These are phyloP conservation scores for Sisyra nigra DNA, from an alignment of 2,888 invertebrate genomes.

Conservation along the genomic window DNA sequence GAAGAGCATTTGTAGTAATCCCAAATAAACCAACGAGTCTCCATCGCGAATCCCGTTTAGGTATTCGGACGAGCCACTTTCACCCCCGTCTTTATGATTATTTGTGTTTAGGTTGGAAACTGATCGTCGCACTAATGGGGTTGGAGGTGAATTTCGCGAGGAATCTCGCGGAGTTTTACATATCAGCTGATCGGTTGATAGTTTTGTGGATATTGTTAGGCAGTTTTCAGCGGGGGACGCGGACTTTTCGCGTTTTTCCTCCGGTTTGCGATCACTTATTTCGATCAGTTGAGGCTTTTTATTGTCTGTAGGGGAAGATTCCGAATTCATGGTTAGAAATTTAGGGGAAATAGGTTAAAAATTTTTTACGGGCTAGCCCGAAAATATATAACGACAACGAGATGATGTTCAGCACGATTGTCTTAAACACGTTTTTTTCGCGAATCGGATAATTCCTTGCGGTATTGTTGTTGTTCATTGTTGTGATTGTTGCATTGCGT, in stretches of 20 bases:
- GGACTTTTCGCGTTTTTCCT: not conserved
- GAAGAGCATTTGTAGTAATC: constrained; percentile 42
- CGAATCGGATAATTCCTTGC: too few relatives aligned
- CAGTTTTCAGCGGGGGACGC: constrained; percentile 2
- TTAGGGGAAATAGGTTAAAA: not conserved
- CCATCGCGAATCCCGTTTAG: constrained; percentile 23
- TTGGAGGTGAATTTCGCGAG: constrained; percentile 18
- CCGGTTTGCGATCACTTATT: not conserved
- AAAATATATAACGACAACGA: constrained; percentile 1
- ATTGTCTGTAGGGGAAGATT: not conserved
- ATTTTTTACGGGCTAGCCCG: not conserved
- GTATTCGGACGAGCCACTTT: constrained; percentile 6
- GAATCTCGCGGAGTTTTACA: constrained; percentile 32
- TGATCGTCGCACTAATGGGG: constrained; percentile 12
- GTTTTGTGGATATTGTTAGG: constrained; percentile 20
- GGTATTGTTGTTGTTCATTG: too few relatives aligned
- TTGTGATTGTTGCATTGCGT: too few relatives aligned
- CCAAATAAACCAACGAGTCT: constrained; percentile 34
- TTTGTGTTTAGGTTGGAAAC: not conserved
- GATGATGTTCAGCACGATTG: constrained; percentile 3
- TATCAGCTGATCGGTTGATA: constrained; percentile 39
- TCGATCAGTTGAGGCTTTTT: not conserved
- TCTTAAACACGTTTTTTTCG: not conserved
- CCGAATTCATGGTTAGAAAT: not conserved
- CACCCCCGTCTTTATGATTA: not conserved